Percentiles rank a stretch among this genome's conserved stretches.
These are phyloP conservation scores for Drosophila tripunctata DNA, from an alignment of 2,888 invertebrate genomes.

Conservation along the genomic window DNA sequence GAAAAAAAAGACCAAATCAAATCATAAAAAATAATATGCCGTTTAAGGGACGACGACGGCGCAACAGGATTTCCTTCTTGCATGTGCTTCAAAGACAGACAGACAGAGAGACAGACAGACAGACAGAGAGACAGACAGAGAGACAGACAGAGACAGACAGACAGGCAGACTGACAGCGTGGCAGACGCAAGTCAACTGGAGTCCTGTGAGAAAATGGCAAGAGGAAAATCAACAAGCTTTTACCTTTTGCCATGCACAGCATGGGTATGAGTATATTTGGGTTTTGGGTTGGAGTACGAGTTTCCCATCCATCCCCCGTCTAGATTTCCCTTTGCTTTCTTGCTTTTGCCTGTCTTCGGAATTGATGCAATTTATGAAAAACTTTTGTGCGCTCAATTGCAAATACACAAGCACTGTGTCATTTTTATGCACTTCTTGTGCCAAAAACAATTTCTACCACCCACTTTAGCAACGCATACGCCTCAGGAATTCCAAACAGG, in stretches of 20 bases:
- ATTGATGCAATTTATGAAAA: constrained; percentile 79
- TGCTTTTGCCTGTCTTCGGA: constrained; percentile 51
- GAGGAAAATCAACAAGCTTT: constrained; percentile 57
- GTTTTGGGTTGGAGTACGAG: no score
- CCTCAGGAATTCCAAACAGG: constrained; percentile 38
- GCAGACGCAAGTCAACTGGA: neutral
- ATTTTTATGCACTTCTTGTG: constrained; percentile 72
- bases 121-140: neutral
- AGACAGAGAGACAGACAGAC: neutral
- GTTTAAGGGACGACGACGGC: constrained; percentile 43
- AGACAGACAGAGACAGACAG: neutral
- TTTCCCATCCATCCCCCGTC: neutral
- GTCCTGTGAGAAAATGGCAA: constrained; percentile 25
- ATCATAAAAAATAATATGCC: constrained; percentile 75
- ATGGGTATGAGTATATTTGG: no score
- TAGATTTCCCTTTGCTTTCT: neutral
- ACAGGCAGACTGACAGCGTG: neutral
- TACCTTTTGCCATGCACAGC: constrained; percentile 60
- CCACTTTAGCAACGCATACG: constrained; percentile 22
- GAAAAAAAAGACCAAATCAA: constrained; percentile 58
- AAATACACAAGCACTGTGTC: constrained; percentile 69
- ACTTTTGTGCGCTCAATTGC: constrained; percentile 79
- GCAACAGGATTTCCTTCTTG: constrained; percentile 70
- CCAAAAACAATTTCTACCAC: constrained; percentile 68
- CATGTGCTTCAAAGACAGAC: constrained; percentile 22